A percentile compares a stretch with the other conserved stretches of the same genome.
Conservation (phyloP, 1,140 invertebrate genomes). For the Idris sp. region DNA sequence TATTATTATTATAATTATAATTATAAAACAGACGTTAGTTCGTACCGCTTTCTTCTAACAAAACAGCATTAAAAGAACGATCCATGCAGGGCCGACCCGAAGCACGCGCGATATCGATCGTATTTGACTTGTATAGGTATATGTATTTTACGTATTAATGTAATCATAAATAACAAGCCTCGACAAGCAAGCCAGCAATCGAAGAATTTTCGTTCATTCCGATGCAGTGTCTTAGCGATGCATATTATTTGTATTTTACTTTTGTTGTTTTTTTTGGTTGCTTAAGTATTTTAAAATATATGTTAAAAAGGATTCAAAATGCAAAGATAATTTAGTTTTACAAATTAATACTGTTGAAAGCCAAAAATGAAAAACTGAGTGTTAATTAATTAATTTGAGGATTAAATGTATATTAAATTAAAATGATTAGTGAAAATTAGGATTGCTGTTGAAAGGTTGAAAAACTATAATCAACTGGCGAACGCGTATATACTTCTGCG, state of each 20-base stretch:
- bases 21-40: slow-evolving; percentile 56
- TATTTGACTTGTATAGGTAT: slow-evolving; percentile 45
- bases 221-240: slow-evolving; percentile 55
- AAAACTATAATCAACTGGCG: slow-evolving; percentile 10
- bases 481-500: slow-evolving; percentile 60
- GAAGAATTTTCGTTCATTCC: slow-evolving; percentile 36
- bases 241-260: slow-evolving; percentile 18
- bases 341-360: too few relatives aligned
- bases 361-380: background rate
- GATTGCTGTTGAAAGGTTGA: background rate
- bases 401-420: too few relatives aligned
- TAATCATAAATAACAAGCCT: slow-evolving; percentile 45
- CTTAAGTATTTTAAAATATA: too few relatives aligned
- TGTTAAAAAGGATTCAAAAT: too few relatives aligned
- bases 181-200: slow-evolving; percentile 63
- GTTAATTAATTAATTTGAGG: too few relatives aligned
- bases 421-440: background rate
- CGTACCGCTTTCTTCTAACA: slow-evolving; percentile 49
- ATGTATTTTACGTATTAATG: slow-evolving; percentile 41
- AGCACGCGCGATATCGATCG: slow-evolving; percentile 69
- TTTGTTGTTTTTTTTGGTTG: slow-evolving; percentile 8
- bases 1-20: too few relatives aligned
- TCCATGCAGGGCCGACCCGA: slow-evolving; percentile 77
- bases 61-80: slow-evolving; percentile 64
- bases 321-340: too few relatives aligned